Percentiles rank a stretch among this genome's conserved stretches.
These are phyloP conservation scores for Notoglanidium macrostoma DNA, from an alignment of 2,797 vertebrate species.

Conservation along the genomic window DNA sequence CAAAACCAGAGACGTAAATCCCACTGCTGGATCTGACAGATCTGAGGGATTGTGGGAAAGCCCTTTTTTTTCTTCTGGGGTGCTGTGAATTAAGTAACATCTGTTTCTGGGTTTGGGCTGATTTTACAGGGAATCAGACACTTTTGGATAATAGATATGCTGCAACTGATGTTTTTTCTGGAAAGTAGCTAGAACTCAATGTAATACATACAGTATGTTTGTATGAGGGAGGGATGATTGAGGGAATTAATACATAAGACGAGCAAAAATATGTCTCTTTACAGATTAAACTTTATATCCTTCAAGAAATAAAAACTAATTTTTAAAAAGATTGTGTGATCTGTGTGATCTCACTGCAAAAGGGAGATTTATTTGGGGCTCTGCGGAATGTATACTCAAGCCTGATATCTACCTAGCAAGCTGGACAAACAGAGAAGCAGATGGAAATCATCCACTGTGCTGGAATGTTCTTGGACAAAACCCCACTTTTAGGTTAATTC, in stretches of 20 bases:
- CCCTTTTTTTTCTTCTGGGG: background rate
- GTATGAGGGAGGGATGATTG: too few species aligned
- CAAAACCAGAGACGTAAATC: background rate
- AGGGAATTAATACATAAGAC: background rate
- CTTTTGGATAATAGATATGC: background rate
- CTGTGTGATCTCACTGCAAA: background rate
- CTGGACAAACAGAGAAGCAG: constrained; percentile 23
- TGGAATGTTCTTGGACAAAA: constrained; percentile 44
- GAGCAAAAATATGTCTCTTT: background rate
- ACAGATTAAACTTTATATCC: background rate
- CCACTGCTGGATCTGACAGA: background rate
- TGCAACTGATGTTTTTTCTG: background rate
- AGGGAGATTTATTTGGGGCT: background rate
- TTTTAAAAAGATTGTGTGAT: background rate
- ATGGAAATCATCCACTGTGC: constrained; percentile 22
- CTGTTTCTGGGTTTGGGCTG: constrained; percentile 11
- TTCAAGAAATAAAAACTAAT: too few species aligned
- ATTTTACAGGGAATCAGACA: background rate
- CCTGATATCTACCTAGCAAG: constrained; percentile 19
- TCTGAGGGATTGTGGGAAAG: constrained; percentile 19
- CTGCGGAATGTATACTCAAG: background rate
- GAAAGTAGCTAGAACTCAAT: background rate
- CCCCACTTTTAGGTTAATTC: constrained; percentile 24
- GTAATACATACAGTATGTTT: background rate
- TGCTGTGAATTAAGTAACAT: constrained; percentile 16